Evolutionary conservation across 2,113 vertebrate species (phyloP), one percentile per base, ranked within the genome.

Genomic region (Paracanthobrama guichenoti): DNA sequence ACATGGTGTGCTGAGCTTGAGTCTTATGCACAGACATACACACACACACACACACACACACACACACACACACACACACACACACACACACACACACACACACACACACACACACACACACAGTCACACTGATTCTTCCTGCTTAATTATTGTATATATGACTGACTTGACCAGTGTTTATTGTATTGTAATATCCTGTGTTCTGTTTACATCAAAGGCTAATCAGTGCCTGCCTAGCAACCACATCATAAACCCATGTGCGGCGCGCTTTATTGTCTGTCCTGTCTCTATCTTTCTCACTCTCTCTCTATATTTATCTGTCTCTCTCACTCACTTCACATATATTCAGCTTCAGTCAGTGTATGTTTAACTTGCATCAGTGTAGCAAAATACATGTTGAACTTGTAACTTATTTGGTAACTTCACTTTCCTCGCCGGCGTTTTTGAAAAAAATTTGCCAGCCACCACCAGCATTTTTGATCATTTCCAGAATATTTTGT

Each of bases 1-100:
- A 83, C 87, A 83, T 53, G 31, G 59, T 22, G 69, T 75, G 50
- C 84, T 80, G 12, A 59, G 57, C 69, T 26, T 75, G 67, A 44
- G 80, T 18, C 35, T 50, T 81, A 28, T n/a, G 46, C 22, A 44
- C 46, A 18, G 8, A 50, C 31, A 35, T 10, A 6, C 42, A 55
- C 53, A n/a, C 66, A 53, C 7, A 1, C n/a, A n/a, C n/a, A n/a
- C n/a, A n/a, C n/a, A n/a, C n/a, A n/a, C n/a, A n/a, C n/a, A n/a
- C n/a, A n/a, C n/a, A n/a, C n/a, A n/a, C n/a, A n/a, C n/a, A n/a
- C n/a, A n/a, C n/a, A n/a, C n/a, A n/a, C n/a, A n/a, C n/a, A n/a
- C n/a, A n/a, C n/a, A n/a, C n/a, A n/a, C n/a, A n/a, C n/a, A n/a
- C n/a, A n/a, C n/a, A n/a, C n/a, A n/a, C n/a, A n/a, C n/a, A n/a